These are phyloP conservation scores for Episyrphus balteatus DNA, from an alignment of 1,140 invertebrate species.

Conservation along the genomic window DNA sequence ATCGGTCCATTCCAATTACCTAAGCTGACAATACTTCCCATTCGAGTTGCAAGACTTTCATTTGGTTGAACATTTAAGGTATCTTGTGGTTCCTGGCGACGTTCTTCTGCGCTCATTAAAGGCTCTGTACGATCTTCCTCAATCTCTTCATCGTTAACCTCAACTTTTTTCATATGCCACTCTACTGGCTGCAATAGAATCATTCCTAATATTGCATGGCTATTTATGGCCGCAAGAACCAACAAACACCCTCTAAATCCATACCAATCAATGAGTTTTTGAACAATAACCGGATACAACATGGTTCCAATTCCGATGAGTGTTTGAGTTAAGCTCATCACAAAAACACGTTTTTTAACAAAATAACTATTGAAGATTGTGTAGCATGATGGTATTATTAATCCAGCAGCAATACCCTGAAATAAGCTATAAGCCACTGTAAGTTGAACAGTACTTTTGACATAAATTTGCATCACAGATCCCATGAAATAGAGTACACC, in stretches of 20 bases:
- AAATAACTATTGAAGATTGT: slow-evolving; percentile 49
- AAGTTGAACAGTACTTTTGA: slow-evolving; percentile 40
- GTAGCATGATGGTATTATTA: slow-evolving; percentile 46
- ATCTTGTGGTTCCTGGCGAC: slow-evolving; percentile 6
- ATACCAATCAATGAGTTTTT: slow-evolving; percentile 40
- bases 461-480: slow-evolving; percentile 43
- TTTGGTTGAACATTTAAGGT: background rate
- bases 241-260: slow-evolving; percentile 52
- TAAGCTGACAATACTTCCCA: slow-evolving; percentile 33
- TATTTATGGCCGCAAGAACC: slow-evolving; percentile 46
- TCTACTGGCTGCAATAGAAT: slow-evolving; percentile 53
- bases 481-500: slow-evolving; percentile 42
- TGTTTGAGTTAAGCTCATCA: slow-evolving; percentile 48
- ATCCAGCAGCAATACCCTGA: slow-evolving; percentile 47
- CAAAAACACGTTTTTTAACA: slow-evolving; percentile 42
- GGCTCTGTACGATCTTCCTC: slow-evolving; percentile 16
- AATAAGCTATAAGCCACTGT: slow-evolving; percentile 44
- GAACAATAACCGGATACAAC: slow-evolving; percentile 43
- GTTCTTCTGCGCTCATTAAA: slow-evolving; percentile 14
- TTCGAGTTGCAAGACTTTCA: slow-evolving; percentile 14
- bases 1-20: slow-evolving; percentile 36
- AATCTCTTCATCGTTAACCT: slow-evolving; percentile 29
- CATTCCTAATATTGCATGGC: slow-evolving; percentile 51
- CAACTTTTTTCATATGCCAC: slow-evolving; percentile 49
- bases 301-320: slow-evolving; percentile 46